Conservation (phyloP, 92 coral and sea anemone species). For the Ricordea florida region DNA sequence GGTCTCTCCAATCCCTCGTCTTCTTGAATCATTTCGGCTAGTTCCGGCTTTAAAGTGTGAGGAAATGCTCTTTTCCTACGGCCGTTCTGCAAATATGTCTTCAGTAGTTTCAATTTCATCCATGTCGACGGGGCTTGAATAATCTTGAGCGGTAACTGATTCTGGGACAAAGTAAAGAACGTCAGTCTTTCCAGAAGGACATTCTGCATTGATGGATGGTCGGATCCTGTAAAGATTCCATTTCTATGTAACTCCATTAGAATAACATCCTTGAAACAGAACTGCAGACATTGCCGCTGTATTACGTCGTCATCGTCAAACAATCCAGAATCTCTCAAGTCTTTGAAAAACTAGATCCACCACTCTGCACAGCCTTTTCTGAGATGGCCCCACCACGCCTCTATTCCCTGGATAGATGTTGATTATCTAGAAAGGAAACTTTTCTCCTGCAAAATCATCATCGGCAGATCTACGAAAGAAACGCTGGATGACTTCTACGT, state of each 20-base stretch:
- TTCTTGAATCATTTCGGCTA: conserved; percentile 1
- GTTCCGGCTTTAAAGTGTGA: conserved; percentile 16
- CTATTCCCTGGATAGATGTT: conserved; percentile 51
- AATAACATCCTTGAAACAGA: conserved; percentile 28
- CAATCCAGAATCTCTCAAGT: conserved; percentile 30
- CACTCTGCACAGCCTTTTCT: conserved; percentile 46
- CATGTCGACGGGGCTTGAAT: not conserved
- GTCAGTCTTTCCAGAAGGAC: conserved; percentile 45
- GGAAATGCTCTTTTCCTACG: conserved; percentile 32
- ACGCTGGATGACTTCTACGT: conserved; percentile 46
- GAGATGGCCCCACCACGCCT: conserved; percentile 65
- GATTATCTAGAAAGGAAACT: conserved; percentile 54
- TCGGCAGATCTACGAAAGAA: conserved; percentile 41
- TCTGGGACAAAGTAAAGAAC: conserved; percentile 48
- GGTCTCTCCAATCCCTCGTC: conserved; percentile 9
- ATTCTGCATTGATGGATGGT: conserved; percentile 23
- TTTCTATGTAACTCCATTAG: conserved; percentile 24
- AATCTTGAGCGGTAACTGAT: conserved; percentile 1
- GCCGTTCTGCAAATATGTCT: conserved; percentile 2
- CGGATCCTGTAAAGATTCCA: conserved; percentile 55
- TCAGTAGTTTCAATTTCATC: conserved; percentile 14
- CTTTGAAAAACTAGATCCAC: conserved; percentile 45
- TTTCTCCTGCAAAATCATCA: conserved; percentile 48
- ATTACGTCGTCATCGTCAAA: conserved; percentile 9
- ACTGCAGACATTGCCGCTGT: conserved; percentile 36